Evolutionary conservation across 2,113 vertebrate species (phyloP), one percentile per base, ranked within the genome.

Genomic region (Ceratotherium simum): DNA sequence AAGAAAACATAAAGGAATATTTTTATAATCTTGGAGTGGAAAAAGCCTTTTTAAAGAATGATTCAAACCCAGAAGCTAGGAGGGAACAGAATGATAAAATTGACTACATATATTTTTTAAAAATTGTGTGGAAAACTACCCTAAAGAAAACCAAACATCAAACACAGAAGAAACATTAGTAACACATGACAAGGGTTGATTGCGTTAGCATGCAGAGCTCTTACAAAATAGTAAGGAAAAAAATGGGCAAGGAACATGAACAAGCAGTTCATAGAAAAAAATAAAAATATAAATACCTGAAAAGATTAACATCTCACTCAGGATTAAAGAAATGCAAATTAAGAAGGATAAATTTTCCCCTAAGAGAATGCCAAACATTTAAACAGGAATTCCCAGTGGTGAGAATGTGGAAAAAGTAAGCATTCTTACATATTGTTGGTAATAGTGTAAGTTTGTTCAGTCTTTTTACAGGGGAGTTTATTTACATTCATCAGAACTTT

Each of bases 61-160:
- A 46, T 89, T 94, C 54, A 89, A 93, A 67, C 10, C 25, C 80
- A 81, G 70, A 95, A 93, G 33, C 20, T n/a, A 76, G 25, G 23
- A 93, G 7, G 29, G 39, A 56, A 85, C 90, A 62, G 33, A 69
- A 56, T 91, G 58, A 87, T 81, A 82, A 82, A 36, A 70, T 29
- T 76, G 27, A 56, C 36, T 67, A 58, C 11, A 73, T 78, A 64
- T 12, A 84, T 75, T 89, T 67, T 8, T 0, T 0, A 48, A 39
- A 92, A 69, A 36, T 48, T 56, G 3, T 69, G 23, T 83, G 17
- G 75, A 65, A 83, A 76, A 76, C 70, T 56, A 87, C 13, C 18
- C 23, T 64, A 65, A 91, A 39, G 75, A 65, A 87, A 60, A 76
- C 54, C n/a, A 81, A 87, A 58, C 18, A 75, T 75, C 27, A 90